phyloP scores from a whole-genome alignment of 2,888 invertebrate species.

The Cantharis lateralis region DNA sequence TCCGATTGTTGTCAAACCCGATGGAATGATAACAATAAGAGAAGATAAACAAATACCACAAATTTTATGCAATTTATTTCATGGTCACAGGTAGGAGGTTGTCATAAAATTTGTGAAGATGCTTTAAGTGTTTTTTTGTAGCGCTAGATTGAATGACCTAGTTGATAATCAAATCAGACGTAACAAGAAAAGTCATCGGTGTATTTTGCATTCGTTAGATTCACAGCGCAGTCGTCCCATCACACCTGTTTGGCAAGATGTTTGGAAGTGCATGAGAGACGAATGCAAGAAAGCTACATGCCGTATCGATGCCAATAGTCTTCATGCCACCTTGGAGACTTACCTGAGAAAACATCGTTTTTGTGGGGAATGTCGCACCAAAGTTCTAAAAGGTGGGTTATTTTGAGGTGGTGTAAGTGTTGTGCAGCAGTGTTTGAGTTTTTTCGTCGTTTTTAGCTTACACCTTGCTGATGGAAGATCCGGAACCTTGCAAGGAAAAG shows the following conservation, averaged over 20 bases:
- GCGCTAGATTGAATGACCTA: constrained; percentile 75
- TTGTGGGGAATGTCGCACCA: constrained; percentile 91
- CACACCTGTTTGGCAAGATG: constrained; percentile 77
- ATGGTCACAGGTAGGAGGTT: constrained; percentile 78
- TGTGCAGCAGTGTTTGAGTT: no score
- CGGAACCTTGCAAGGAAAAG: constrained; percentile 83
- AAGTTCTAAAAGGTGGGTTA: constrained; percentile 66
- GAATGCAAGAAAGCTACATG: constrained; percentile 84
- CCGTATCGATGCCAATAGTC: constrained; percentile 81
- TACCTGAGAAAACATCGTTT: constrained; percentile 93
- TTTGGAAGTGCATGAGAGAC: constrained; percentile 83
- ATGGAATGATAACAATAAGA: constrained; percentile 78
- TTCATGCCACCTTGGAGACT: constrained; percentile 85
- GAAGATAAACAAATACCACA: constrained; percentile 82
- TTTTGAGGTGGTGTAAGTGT: neutral
- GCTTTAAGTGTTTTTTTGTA: constrained; percentile 47
- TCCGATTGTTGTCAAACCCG: constrained; percentile 77
- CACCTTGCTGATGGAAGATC: constrained; percentile 82
- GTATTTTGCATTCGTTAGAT: constrained; percentile 88
- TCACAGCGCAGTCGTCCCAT: constrained; percentile 77
- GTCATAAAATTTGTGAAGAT: neutral
- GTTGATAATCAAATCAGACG: constrained; percentile 80
- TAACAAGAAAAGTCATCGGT: constrained; percentile 87
- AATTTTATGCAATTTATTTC: constrained; percentile 80
- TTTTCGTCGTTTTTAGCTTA: constrained; percentile 69